phyloP scores from a whole-genome alignment of 2,113 vertebrate genomes.

The Cyphomyrus plagiostoma region DNA sequence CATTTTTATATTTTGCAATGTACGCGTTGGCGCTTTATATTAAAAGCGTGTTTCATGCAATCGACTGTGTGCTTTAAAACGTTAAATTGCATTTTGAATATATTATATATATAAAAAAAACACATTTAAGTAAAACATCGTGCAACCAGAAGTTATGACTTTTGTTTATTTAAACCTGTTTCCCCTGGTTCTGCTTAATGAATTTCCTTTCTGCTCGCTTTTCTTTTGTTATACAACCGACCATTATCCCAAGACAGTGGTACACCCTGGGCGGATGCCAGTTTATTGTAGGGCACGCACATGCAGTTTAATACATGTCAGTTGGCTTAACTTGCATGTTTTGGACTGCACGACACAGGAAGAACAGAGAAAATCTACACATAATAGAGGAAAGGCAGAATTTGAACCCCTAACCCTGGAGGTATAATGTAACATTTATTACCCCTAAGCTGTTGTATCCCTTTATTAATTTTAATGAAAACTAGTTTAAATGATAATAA shows the following conservation, averaged over 20 bases:
- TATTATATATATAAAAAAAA: not conserved
- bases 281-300: not conserved
- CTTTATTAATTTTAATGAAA: not conserved
- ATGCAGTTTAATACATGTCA: not conserved
- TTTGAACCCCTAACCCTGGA: not conserved
- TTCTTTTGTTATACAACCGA: not conserved
- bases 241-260: not conserved
- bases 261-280: not conserved
- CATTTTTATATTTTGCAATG: not conserved
- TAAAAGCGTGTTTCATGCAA: not conserved
- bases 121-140: not conserved
- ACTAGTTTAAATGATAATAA: too few species aligned
- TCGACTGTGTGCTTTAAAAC: not conserved
- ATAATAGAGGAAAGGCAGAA: not conserved
- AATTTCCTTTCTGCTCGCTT: not conserved
- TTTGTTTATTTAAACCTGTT: not conserved
- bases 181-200: not conserved
- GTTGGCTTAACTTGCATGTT: not conserved
- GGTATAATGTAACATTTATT: not conserved
- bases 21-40: not conserved
- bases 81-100: not conserved
- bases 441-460: not conserved
- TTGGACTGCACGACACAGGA: not conserved
- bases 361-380: not conserved
- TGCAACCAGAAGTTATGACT: not conserved